Evolutionary conservation across 2,797 vertebrate species (phyloP).

Genomic region (Schizopygopsis pylzovi): DNA sequence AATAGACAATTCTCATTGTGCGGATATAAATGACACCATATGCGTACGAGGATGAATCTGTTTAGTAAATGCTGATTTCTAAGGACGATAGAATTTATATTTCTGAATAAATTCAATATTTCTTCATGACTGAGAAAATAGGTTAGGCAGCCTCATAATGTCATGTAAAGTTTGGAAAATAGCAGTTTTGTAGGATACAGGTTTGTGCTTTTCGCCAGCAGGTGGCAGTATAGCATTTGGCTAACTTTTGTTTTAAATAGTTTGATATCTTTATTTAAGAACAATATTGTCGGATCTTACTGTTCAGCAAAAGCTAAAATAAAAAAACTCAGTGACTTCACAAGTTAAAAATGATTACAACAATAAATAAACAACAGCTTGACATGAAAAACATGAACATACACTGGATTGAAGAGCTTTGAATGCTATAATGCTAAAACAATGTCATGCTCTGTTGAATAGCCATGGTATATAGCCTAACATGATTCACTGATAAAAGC

Average conservation of each 20-base stretch:
- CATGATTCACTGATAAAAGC: conserved; percentile 6
- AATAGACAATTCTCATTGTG: no score
- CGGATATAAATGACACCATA: no score
- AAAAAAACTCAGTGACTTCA: neutral
- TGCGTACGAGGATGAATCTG: no score
- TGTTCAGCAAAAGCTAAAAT: neutral
- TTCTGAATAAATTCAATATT: neutral
- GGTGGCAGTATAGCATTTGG: conserved; percentile 70
- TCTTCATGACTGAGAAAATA: neutral
- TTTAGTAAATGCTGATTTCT: no score
- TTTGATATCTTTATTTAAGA: conserved; percentile 60
- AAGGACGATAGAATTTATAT: no score
- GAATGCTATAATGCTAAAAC: neutral
- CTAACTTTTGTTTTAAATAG: conserved; percentile 40
- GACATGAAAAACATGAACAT: neutral
- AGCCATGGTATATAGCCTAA: neutral
- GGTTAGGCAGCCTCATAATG: neutral
- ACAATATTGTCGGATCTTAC: conserved; percentile 59
- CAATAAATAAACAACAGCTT: neutral
- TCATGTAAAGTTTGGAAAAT: neutral
- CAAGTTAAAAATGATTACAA: neutral
- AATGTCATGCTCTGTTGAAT: conserved; percentile 1
- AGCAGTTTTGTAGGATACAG: conserved; percentile 27
- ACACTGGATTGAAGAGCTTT: neutral
- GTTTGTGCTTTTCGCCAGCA: conserved; percentile 61